Evolutionary conservation across 2,888 invertebrate species (phyloP), one percentile per base, ranked within the genome.

Genomic region (Incurvaria masculella): DNA sequence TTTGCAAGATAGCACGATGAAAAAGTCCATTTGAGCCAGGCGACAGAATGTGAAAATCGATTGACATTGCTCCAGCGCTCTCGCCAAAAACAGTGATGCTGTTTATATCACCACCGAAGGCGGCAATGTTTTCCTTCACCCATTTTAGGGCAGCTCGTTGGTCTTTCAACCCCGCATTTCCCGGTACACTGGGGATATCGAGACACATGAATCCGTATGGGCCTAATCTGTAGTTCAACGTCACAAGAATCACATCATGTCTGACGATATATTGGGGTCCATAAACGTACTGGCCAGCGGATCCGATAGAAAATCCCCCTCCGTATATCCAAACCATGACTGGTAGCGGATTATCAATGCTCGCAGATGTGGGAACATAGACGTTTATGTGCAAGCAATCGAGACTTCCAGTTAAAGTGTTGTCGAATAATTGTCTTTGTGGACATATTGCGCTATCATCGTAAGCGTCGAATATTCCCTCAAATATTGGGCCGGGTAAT

Each of bases 141-240:
- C 70, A 71, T 53, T 58, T 59, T 4, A 71, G 52, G 26, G 64
- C 70, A 10, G 60, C 20, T 1, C 58, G 38, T 52, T 70, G 70
- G 47, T 71, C 71, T 57, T 68, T 69, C 0, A 71, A 54, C 0
- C 93, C 94, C 61, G 91, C 91, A 76, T 94, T 94, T 52, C 84
- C 83, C 6, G 33, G 33, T 11, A 33, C 33, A 33, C 33, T 33
- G 33, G 33, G 33, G 14, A 14, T 33, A 14, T 33, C 33, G 3
- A 33, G 33, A 11, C 33, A 33, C 33, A 33, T 33, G 33, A 33
- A 33, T n/a, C 33, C 33, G 14, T 33, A 33, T 33, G 33, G 33
- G 14, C 33, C 33, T 14, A 33, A 6, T 14, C 33, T 33, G 33
- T 33, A 33, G 33, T 33, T 33, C 8, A 33, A 3, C 6, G 33